Base-by-base conservation (phyloP, 37 sponge, comb jelly and placozoan genomes). In the Lycopodina hypogea region DNA sequence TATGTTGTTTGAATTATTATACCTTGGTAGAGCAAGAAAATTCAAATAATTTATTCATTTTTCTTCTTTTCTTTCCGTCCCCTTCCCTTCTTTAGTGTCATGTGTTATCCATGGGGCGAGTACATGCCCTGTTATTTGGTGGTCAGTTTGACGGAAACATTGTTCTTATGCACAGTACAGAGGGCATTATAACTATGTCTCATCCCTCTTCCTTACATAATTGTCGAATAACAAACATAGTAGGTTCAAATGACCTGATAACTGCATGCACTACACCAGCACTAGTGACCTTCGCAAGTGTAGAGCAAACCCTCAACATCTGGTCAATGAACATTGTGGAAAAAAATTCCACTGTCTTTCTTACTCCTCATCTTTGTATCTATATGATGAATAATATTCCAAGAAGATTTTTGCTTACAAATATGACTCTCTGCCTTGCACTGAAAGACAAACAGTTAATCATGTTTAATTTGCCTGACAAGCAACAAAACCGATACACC, bases 91-190 rank as follows among this genome's bases (percentile, higher is more conserved):
- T 40, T 0, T 51, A 82, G 75, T 75, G 68, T 55, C 42, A 32
- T 15, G 36, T 76, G 22, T 12, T 42, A 3, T 30, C 32, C 3
- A 57, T 41, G 38, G 60, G 76, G 9, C 35, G 36, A 26, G n/a
- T 1, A 22, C 55, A 33, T 1, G 63, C 71, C 21, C 69, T 86
- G 36, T 34, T 86, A 19, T 78, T 90, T 72, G 91, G 78, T 4
- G 87, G 91, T 0, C 80, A 78, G 17, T 23, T 50, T 0, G 64
- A 73, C 51, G 91, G 91, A 2, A 48, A 80, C 68, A 82, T 90
- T 34, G 19, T 76, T 1, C 75, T 90, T 0, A 62, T 90, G 33
- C 22, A 42, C 61, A 60, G 28, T 55, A 30, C 39, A 62, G 64
- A 72, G 11, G 30, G 56, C 30, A 14, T 28, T 0, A 24, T 82